Base-by-base conservation (phyloP, 2,888 invertebrate species). In the Andrena dorsata region DNA sequence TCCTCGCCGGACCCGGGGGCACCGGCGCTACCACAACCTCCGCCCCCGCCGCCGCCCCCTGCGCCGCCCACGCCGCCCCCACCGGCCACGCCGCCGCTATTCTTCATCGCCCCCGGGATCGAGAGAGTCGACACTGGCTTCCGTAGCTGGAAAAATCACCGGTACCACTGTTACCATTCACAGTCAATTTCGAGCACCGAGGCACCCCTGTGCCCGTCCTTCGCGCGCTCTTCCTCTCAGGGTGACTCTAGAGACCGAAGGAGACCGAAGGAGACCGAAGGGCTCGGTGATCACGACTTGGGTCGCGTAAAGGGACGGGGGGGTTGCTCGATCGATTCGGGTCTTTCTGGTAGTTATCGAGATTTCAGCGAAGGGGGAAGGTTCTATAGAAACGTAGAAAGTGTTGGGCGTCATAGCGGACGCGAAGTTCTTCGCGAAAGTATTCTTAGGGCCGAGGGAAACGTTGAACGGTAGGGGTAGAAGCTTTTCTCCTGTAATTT, bases 81-180 rank as follows among this genome's bases (percentile, higher is more conserved):
- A 86, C 94, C 91, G 79, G 87, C 94, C 72, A 95, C 95, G 91
- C 95, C 94, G 95, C 95, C 94, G 94, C 95, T 95, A 93, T 95
- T 95, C 96, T 97, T 98, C 96, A 97, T 97, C 95, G 97, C 98
- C 95, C 98, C 98, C 94, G 98, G 98, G 95, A 98, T 98, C 95
- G 98, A 98, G 94, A 98, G 97, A 94, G 98, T 98, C 95, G 98
- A 98, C 95, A 97, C 97, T 95, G 98, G 98, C 96, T 98, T 99
- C 95, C 98, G 98, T 95, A 99, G 97, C 98, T 98, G 96, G 83
- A 96, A 96, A 86, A 90, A 79, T 16, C 13, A 63, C 20, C 23
- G 32, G 41, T 41, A 49, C n/a, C 70, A 51, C 51, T 41, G 16
- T 64, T 32, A 32, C 4, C 23, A 63, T 28, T 51, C 88, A 82